Conservation (phyloP, 1,140 invertebrate species). For the Lucilia sericata region DNA sequence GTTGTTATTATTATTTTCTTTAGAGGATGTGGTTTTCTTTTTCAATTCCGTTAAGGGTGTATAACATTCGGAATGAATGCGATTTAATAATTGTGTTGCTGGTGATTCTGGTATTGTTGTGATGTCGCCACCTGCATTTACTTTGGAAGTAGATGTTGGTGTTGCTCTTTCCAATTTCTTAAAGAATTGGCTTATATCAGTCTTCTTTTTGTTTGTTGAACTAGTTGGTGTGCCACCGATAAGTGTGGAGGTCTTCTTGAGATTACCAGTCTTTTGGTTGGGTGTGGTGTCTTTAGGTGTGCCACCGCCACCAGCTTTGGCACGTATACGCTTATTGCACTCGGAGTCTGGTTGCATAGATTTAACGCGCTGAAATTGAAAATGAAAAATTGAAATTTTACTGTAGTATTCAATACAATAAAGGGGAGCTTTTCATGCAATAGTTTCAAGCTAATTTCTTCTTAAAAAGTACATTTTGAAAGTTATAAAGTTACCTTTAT, state of each 20-base stretch:
- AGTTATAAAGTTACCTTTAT: too few species aligned
- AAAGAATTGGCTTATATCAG: slow-evolving; percentile 59
- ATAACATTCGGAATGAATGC: slow-evolving; percentile 40
- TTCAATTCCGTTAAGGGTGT: slow-evolving; percentile 39
- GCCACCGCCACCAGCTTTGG: slow-evolving; percentile 47
- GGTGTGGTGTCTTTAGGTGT: slow-evolving; percentile 45
- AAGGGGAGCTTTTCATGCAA: too few species aligned
- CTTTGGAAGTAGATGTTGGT: slow-evolving; percentile 39
- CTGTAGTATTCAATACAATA: background rate
- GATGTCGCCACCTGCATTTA: slow-evolving; percentile 1
- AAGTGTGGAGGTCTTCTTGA: slow-evolving; percentile 43
- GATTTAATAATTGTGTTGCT: slow-evolving; percentile 59
- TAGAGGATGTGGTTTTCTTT: background rate
- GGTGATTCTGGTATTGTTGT: slow-evolving; percentile 54
- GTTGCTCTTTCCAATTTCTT: slow-evolving; percentile 49
- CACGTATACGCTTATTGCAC: slow-evolving; percentile 50
- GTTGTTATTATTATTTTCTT: background rate
- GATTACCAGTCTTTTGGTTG: slow-evolving; percentile 33
- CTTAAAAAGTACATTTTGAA: too few species aligned
- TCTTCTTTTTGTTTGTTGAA: slow-evolving; percentile 55
- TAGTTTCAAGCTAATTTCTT: too few species aligned
- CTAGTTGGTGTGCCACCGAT: slow-evolving; percentile 47
- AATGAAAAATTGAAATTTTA: background rate
- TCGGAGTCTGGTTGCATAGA: slow-evolving; percentile 61
- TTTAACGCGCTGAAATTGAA: slow-evolving; percentile 46